These are phyloP conservation scores for Mimas tiliae DNA, from an alignment of 2,888 invertebrate genomes.

Conservation along the genomic window DNA sequence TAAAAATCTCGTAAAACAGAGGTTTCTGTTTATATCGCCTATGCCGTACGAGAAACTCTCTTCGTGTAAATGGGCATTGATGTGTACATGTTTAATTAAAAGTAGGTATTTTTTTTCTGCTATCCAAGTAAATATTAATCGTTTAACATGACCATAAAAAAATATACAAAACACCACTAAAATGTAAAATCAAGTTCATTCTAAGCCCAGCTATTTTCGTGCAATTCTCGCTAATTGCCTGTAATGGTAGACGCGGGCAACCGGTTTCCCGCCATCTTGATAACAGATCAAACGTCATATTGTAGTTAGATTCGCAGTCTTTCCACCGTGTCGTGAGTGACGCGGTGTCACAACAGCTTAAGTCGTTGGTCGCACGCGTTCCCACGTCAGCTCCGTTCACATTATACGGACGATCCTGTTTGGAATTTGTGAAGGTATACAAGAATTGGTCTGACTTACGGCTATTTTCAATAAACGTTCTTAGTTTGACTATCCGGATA, in stretches of 20 bases:
- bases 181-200: not conserved
- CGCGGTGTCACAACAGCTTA: slow-evolving; percentile 61
- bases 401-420: not conserved
- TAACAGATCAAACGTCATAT: slow-evolving; percentile 19
- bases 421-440: not conserved
- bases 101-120: no score
- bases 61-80: no score
- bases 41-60: no score
- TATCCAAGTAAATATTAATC: no score
- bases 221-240: slow-evolving; percentile 9
- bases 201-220: not conserved
- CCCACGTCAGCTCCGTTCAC: slow-evolving; percentile 4
- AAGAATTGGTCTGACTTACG: not conserved
- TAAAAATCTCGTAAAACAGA: no score
- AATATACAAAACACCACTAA: not conserved
- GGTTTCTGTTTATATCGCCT: no score
- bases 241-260: not conserved
- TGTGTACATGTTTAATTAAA: no score
- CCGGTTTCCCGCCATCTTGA: slow-evolving; percentile 10
- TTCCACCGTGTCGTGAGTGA: slow-evolving; percentile 41
- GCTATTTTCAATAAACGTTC: no score
- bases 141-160: not conserved
- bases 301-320: slow-evolving; percentile 34
- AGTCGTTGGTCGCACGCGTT: slow-evolving; percentile 14
- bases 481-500: no score